Conservation (phyloP, 30 jellyfish, hydroid and myxozoan species). For the Chrysaora quinquecirrha region DNA sequence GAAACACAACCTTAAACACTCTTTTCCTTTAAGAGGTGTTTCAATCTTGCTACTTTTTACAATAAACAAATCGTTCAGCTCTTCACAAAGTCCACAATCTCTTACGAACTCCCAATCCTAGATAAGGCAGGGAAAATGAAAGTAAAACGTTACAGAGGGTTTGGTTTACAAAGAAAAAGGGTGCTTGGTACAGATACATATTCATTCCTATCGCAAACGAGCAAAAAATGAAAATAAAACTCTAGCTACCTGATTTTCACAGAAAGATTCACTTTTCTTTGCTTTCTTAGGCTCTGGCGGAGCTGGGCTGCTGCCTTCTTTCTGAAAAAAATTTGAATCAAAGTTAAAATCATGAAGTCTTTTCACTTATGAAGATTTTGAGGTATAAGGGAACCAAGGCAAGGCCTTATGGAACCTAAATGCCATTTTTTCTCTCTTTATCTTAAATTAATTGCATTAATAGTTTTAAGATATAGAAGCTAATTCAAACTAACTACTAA, state of each 20-base stretch:
- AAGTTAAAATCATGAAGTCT: background rate
- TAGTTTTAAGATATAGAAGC: too few species aligned
- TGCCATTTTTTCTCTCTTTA: too few species aligned
- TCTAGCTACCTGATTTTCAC: slow-evolving; percentile 56
- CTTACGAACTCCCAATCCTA: slow-evolving; percentile 80
- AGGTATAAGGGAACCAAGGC: too few species aligned
- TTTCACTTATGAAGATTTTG: background rate
- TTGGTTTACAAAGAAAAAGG: too few species aligned
- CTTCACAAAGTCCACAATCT: slow-evolving; percentile 33
- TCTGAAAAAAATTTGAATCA: slow-evolving; percentile 42
- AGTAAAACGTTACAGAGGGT: too few species aligned
- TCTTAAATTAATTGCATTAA: too few species aligned
- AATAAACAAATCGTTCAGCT: slow-evolving; percentile 7
- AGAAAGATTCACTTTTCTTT: slow-evolving; percentile 75
- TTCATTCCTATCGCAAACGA: too few species aligned
- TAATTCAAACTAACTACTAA: too few species aligned
- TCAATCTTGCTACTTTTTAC: background rate
- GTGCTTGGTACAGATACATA: too few species aligned
- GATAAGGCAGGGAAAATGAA: background rate
- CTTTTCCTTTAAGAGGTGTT: background rate
- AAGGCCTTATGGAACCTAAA: too few species aligned
- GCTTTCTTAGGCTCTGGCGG: slow-evolving; percentile 95
- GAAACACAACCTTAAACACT: slow-evolving; percentile 63
- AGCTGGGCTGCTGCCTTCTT: slow-evolving; percentile 82
- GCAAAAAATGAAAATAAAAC: too few species aligned